phyloP scores from a whole-genome alignment of 2,797 vertebrate species.

The Todus mexicanus region DNA sequence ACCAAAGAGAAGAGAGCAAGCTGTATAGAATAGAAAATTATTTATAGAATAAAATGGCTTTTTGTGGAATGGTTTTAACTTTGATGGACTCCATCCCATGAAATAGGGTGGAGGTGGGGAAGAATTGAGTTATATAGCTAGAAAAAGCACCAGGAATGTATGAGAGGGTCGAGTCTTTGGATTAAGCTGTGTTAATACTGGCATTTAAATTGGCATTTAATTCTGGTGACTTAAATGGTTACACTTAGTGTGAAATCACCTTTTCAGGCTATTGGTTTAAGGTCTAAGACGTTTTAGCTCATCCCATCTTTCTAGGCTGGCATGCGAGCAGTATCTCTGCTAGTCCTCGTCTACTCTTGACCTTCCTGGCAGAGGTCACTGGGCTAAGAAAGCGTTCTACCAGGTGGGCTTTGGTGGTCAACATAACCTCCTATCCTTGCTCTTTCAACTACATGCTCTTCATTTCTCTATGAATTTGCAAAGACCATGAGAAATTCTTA shows the following conservation, averaged over 20 bases:
- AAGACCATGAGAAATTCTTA: background rate
- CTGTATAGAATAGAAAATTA: background rate
- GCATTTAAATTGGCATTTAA: background rate
- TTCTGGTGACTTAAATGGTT: background rate
- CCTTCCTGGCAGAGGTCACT: background rate
- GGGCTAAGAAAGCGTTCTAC: background rate
- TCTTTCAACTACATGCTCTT: background rate
- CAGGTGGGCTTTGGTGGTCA: background rate
- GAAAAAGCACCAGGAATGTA: background rate
- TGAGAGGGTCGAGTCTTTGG: background rate
- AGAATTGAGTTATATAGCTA: background rate
- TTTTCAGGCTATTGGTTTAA: background rate
- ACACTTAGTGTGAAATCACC: background rate
- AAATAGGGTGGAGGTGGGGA: too few relatives aligned
- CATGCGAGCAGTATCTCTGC: background rate
- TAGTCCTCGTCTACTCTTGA: background rate
- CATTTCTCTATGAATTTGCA: background rate
- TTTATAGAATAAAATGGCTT: background rate
- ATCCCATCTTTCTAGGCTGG: background rate
- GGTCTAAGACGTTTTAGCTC: background rate
- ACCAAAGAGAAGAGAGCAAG: background rate
- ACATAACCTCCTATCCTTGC: background rate
- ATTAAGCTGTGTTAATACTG: background rate
- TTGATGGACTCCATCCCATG: background rate
- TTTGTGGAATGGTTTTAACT: background rate